Evolutionary conservation across 2,113 vertebrate species (phyloP).

Genomic region (Poicephalus meyeri): DNA sequence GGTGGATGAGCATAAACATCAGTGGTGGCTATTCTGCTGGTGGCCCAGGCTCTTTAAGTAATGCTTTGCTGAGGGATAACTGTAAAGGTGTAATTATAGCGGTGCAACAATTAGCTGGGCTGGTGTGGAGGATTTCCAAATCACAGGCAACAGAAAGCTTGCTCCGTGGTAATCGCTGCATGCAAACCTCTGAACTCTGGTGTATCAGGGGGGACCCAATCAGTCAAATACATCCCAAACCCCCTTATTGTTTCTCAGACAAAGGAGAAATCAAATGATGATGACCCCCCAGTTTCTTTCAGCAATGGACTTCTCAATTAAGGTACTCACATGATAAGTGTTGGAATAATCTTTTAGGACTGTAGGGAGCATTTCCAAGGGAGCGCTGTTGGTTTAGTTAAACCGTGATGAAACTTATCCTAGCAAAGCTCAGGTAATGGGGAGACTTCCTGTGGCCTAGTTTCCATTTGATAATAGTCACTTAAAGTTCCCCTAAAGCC

Average conservation of each 20-base stretch:
- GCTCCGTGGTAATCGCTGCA: background rate
- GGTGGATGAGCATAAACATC: background rate
- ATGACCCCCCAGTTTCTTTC: background rate
- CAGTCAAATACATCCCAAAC: background rate
- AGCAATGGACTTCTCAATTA: background rate
- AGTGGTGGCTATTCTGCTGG: background rate
- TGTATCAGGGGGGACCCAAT: rapidly evolving
- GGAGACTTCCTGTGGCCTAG: background rate
- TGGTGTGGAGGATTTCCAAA: background rate
- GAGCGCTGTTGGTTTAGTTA: background rate
- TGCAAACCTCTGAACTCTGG: background rate
- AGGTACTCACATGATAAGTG: background rate
- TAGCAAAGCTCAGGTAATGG: background rate
- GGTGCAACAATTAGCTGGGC: background rate
- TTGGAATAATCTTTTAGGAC: background rate
- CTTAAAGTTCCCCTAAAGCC: background rate
- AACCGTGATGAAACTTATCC: background rate
- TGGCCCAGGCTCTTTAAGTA: background rate
- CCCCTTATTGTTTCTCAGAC: background rate
- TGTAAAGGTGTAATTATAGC: background rate
- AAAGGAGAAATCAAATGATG: background rate
- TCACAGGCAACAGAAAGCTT: background rate
- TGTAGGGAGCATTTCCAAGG: background rate
- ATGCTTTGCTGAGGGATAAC: background rate
- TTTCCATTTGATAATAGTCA: background rate